Conservation (phyloP, 2,888 invertebrate genomes). For the Mechanitis messenoides region DNA sequence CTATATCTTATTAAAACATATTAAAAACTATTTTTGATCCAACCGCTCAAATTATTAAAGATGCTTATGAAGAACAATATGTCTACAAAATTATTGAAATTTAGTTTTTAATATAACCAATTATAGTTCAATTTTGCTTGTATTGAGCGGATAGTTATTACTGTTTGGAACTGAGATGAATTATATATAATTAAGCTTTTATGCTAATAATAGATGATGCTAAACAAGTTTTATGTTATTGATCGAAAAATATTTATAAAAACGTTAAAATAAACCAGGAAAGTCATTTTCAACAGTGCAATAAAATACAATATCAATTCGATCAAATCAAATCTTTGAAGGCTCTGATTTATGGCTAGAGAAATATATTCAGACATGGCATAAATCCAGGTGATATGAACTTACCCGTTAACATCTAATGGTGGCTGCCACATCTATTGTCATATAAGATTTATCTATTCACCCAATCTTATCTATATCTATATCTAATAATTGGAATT, state of each 20-base stretch:
- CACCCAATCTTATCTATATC: background rate
- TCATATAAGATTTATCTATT: background rate
- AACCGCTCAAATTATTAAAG: background rate
- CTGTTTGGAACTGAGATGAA: background rate
- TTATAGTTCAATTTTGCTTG: background rate
- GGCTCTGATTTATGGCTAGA: background rate
- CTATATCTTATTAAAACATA: background rate
- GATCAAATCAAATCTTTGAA: conserved; percentile 1
- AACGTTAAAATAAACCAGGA: no score
- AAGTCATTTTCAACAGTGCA: background rate
- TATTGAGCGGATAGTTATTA: background rate
- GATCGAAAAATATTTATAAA: background rate
- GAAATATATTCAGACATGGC: background rate
- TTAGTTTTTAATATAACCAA: background rate
- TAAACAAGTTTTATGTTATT: conserved; percentile 1
- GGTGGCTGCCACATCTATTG: conserved; percentile 2
- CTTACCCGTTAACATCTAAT: background rate
- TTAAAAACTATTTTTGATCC: background rate
- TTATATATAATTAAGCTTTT: background rate
- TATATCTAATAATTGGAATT: background rate
- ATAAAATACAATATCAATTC: background rate
- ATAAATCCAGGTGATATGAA: conserved; percentile 2
- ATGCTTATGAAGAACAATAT: conserved; percentile 4
- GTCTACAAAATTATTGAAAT: background rate
- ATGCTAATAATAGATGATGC: background rate